Evolutionary conservation across 2,797 vertebrate genomes (phyloP), one percentile per base, ranked within the genome.

Genomic region (Erpetoichthys calabaricus): DNA sequence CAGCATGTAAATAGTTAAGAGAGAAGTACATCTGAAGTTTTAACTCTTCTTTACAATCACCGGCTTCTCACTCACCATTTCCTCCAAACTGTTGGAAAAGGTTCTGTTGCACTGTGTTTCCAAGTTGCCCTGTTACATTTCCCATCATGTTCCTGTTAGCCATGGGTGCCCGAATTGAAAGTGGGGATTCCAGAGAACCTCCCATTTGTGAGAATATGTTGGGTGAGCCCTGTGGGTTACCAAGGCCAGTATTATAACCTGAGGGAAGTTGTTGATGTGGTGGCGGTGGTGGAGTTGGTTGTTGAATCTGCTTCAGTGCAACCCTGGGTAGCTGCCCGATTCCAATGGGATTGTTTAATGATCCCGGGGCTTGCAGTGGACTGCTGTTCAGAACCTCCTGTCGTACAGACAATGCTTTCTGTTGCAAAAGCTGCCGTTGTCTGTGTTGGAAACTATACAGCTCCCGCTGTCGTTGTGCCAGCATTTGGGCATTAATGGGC

Each of bases 381-480:
- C 68, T 76, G 6, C 76, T 77, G 3, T 6, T 25, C 5, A 82
- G 88, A 63, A 86, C 82, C 57, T 89, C 91, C 60, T 94, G 91
- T 67, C 91, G 84, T 90, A 94, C 91, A 60, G 92, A 81, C 74
- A 95, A 74, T 71, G 91, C 89, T 67, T 91, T 85, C 57, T 97
- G 94, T 81, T 97, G 94, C 68, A 96, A 86, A 49, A 95, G 85
- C 74, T 96, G 92, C 63, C 88, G 77, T 75, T 96, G 92, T 43
- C 91, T 89, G 72, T 96, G 92, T 73, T 97, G 90, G 52, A 92
- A 89, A 80, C 90, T 97, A 72, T 91, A 94, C 58, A 96, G 78
- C 55, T 97, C 94, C 4, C 93, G 79, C 60, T 97, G 92, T 44
- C 94, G 87, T 72, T 97, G 94, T 1, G 94, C 94, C 73, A 97